Evolutionary conservation across 2,797 vertebrate species (phyloP).

Genomic region (Emys orbicularis): DNA sequence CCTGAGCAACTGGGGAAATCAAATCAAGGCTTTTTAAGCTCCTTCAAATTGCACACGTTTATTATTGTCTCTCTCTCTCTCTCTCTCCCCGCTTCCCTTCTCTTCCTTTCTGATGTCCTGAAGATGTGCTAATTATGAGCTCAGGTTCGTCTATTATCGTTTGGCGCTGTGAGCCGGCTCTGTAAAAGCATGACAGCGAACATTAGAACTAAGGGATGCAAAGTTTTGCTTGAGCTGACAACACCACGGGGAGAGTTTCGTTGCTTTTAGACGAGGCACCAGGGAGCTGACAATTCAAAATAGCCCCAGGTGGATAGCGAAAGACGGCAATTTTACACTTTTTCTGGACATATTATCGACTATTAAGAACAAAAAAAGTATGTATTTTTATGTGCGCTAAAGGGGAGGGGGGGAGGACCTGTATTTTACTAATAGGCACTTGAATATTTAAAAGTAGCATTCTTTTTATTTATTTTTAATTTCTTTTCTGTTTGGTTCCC

Average conservation of each 20-base stretch:
- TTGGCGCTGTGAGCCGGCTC: background rate
- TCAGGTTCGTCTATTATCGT: background rate
- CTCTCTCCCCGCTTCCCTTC: background rate
- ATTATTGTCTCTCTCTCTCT: fast-evolving
- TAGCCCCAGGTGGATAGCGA: background rate
- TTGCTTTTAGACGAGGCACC: background rate
- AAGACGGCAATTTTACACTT: background rate
- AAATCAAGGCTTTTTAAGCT: background rate
- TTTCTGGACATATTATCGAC: background rate
- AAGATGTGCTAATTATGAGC: background rate
- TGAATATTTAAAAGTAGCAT: background rate
- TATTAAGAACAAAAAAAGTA: background rate
- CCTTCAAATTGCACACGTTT: background rate
- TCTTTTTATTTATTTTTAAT: background rate
- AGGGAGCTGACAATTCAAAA: background rate
- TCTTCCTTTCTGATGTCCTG: background rate
- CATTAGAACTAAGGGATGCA: background rate
- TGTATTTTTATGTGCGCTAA: background rate
- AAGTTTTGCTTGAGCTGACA: background rate
- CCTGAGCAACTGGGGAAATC: background rate
- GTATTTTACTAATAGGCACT: background rate
- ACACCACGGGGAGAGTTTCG: background rate
- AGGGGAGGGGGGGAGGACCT: background rate
- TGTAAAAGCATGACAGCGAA: background rate
- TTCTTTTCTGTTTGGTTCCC: background rate